Conservation (phyloP, 1,140 invertebrate genomes). For the Eufriesea mexicana region DNA sequence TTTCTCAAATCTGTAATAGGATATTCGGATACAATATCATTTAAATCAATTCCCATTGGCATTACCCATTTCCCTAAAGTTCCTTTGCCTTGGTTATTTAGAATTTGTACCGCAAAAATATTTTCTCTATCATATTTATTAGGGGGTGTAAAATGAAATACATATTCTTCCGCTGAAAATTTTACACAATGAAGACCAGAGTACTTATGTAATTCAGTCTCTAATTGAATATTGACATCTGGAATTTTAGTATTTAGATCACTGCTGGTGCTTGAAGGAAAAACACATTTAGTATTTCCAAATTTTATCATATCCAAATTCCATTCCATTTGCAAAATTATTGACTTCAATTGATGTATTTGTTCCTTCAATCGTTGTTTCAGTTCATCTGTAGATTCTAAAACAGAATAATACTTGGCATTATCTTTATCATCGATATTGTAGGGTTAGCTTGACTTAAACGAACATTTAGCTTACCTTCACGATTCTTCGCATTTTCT, state of each 20-base stretch:
- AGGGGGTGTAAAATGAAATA: slow-evolving; percentile 58
- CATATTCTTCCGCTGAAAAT: slow-evolving; percentile 24
- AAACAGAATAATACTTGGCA: slow-evolving; percentile 10
- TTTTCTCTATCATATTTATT: background rate
- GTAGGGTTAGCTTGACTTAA: slow-evolving; percentile 37
- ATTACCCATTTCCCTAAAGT: slow-evolving; percentile 68
- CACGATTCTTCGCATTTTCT: background rate
- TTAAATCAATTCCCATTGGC: slow-evolving; percentile 62
- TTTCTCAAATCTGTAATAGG: slow-evolving; percentile 44
- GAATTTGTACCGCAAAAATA: slow-evolving; percentile 57
- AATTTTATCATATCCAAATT: slow-evolving; percentile 34
- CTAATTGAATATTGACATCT: slow-evolving; percentile 38
- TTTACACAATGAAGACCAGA: slow-evolving; percentile 62
- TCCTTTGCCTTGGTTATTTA: slow-evolving; percentile 18
- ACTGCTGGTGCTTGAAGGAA: background rate
- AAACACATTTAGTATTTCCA: slow-evolving; percentile 11
- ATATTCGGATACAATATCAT: slow-evolving; percentile 38
- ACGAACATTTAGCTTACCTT: background rate
- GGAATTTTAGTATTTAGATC: background rate
- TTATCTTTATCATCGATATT: background rate
- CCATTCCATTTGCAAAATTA: slow-evolving; percentile 48
- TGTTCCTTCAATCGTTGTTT: slow-evolving; percentile 55
- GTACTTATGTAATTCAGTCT: slow-evolving; percentile 56
- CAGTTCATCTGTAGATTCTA: slow-evolving; percentile 33
- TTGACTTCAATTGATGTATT: slow-evolving; percentile 53